Evolutionary conservation across 2,797 vertebrate genomes (phyloP), one percentile per base, ranked within the genome.

Genomic region (Rhinophrynus dorsalis): DNA sequence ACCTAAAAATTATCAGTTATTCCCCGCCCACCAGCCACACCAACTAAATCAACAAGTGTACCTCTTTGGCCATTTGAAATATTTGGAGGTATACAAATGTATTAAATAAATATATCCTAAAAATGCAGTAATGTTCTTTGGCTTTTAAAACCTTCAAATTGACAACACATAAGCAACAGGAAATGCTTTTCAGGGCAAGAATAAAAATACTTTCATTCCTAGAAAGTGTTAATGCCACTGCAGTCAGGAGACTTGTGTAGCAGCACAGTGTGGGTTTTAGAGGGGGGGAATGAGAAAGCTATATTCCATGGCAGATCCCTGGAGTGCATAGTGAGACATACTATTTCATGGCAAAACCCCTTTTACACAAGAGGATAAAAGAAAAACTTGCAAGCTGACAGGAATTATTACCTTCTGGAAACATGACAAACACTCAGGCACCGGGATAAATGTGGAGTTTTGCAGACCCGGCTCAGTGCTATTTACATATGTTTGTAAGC

Each of bases 241-340:
- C 13, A 15, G 60, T 64, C 23, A 50, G 18, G 11, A 56, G n/a
- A 27, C 54, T 40, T 15, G 21, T 58, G 10, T 23, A 48, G 18
- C 51, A 40, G n/a, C 59, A 17, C 67, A 62, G 69, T 72, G 61
- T 58, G 60, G 35, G 44, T 72, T 65, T 65, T 21, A 65, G 37
- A 37, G 18, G 44, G 33, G 44, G 45, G 45, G 45, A 40, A 52
- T 42, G 26, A 52, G 45, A 72, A 56, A 33, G 54, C 26, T 59
- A 51, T n/a, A n/a, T 65, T 58, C 69, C 44, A 33, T 59, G 17
- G 30, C 40, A 54, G 26, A 72, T 35, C 51, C 32, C 51, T 50
- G 59, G 33, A 63, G 37, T 45, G 52, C 55, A 24, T 65, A 42
- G 35, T n/a, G 12, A 52, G 33, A 58, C 61, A 30, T 42, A 65